A percentile compares a stretch with the other conserved stretches of the same genome.
Conservation (phyloP, 1,140 invertebrate genomes). For the Pachyrhynchus sulphureomaculatus region DNA sequence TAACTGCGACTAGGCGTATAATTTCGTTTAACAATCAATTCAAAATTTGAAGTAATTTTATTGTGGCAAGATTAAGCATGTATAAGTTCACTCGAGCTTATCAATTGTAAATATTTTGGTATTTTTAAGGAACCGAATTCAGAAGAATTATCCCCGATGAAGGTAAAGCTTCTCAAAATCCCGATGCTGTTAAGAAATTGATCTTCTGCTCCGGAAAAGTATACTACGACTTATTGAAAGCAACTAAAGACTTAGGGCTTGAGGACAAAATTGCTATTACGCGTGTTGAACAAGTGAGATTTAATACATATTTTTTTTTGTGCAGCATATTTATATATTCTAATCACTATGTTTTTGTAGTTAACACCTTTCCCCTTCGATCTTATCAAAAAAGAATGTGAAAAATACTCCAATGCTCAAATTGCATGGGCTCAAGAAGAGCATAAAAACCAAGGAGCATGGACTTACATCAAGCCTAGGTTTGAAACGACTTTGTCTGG, state of each 20-base stretch:
- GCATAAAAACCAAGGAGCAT: conserved; percentile 97
- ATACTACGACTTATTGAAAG: conserved; percentile 93
- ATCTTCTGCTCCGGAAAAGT: conserved; percentile 95
- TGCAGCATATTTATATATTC: too few relatives aligned
- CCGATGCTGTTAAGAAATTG: conserved; percentile 77
- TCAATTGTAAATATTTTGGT: too few relatives aligned
- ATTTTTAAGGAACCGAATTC: conserved; percentile 38
- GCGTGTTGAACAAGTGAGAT: conserved; percentile 82
- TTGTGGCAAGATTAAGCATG: too few relatives aligned
- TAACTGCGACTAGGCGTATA: too few relatives aligned
- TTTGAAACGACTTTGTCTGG: conserved; percentile 79
- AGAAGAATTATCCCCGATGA: conserved; percentile 78
- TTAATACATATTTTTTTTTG: too few relatives aligned
- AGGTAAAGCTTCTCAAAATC: conserved; percentile 68
- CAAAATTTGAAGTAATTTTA: too few relatives aligned
- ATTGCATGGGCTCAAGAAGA: conserved; percentile 96
- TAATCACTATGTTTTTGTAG: conserved; percentile 53
- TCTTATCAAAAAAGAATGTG: conserved; percentile 84
- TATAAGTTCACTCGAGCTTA: too few relatives aligned
- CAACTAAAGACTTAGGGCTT: conserved; percentile 74
- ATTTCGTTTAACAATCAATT: too few relatives aligned
- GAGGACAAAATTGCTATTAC: conserved; percentile 82
- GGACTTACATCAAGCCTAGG: conserved; percentile 94
- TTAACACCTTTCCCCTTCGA: conserved; percentile 99
- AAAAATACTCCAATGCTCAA: conserved; percentile 89